Base-by-base conservation (phyloP, 2,113 vertebrate genomes). In the Sinocyclocheilus rhinocerous region DNA sequence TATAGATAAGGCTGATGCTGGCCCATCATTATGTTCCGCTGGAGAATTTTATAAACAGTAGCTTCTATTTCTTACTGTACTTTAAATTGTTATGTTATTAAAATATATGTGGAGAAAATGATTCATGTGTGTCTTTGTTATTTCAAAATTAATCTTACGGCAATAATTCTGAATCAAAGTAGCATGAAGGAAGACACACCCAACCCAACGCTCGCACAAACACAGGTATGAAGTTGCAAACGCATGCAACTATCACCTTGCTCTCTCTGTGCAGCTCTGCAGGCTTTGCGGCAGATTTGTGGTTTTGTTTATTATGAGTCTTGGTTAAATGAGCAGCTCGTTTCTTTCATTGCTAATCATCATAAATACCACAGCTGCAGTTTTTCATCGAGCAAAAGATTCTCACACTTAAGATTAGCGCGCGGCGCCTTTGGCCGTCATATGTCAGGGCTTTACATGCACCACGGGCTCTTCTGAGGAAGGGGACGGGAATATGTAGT, bases 1-100 rank as follows among this genome's bases (percentile, higher is more conserved):
- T 90, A 91, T 89, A 89, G 89, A 92, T 92, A 93, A 95, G 96
- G 97, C 97, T 99, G 97, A 98, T 99, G 97, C 97, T 99, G 97
- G 97, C 96, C 97, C 97, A 99, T 99, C 97, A 97, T 97, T 98
- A 97, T 96, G 96, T 97, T 96, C 96, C 96, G 96, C 97, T 98
- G 96, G 96, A 97, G 97, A 98, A 96, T 96, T 97, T 99, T 98
- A 97, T 99, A 99, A 97, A 97, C 96, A 95, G 96, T 98, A 97
- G 96, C 96, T 96, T 97, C 94, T 97, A 97, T 97, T 98, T 99
- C 97, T 96, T 97, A 97, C 96, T 96, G 95, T 99, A 98, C 97
- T 98, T 97, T 95, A 96, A 95, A 95, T 94, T 94, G 93, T 92
- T 95, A 95, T 93, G 87, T 90, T 90, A 92, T 88, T 72, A 92